phyloP scores from a whole-genome alignment of 2,888 invertebrate species.

The Antitype chi region DNA sequence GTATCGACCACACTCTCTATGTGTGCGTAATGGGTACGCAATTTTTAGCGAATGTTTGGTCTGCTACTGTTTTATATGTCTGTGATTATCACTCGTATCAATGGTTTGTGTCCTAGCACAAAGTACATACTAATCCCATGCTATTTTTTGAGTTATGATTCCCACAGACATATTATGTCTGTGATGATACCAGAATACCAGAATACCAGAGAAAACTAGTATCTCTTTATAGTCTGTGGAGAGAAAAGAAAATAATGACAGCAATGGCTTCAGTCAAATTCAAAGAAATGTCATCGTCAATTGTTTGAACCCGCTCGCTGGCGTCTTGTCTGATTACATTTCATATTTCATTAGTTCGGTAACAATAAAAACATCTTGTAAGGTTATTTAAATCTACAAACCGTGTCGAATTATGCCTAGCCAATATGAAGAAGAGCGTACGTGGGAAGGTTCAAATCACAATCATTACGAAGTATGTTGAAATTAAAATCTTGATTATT shows the following conservation, averaged over 20 bases:
- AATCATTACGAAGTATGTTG: conserved; percentile 90
- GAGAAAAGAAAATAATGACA: neutral
- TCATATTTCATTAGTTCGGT: neutral
- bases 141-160: neutral
- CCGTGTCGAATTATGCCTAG: conserved; percentile 79
- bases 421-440: conserved; percentile 92
- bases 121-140: neutral
- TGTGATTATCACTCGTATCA: neutral
- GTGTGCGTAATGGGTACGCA: no score
- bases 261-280: neutral
- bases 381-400: conserved; percentile 15
- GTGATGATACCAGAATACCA: neutral
- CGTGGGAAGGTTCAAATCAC: conserved; percentile 91
- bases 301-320: neutral
- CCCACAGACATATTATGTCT: no score
- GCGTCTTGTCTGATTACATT: conserved; percentile 2
- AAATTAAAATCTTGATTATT: neutral
- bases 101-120: neutral
- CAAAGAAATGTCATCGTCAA: neutral
- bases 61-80: no score
- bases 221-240: neutral
- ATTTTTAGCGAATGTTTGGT: no score
- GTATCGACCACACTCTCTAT: no score
- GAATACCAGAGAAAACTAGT: neutral
- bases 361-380: neutral